Evolutionary conservation across 2,113 vertebrate species (phyloP).

Genomic region (Neotragus moschatus): DNA sequence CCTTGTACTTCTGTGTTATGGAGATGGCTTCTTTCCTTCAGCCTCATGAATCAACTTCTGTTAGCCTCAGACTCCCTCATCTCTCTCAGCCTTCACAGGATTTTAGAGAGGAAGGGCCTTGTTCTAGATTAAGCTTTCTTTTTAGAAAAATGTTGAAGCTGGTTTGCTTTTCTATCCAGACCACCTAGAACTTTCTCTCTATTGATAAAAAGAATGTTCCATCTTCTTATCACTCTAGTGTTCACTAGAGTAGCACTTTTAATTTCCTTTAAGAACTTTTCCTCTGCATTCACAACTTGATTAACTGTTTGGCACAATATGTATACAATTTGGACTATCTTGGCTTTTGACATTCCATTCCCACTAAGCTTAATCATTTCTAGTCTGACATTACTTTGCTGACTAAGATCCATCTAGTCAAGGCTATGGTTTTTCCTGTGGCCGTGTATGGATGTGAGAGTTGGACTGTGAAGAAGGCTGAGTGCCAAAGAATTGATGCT

Average conservation of each 20-base stretch:
- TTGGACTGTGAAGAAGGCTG: too few relatives aligned
- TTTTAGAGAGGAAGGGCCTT: neutral
- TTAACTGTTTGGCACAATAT: neutral
- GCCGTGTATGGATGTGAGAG: too few relatives aligned
- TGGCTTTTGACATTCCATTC: neutral
- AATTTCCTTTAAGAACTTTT: neutral
- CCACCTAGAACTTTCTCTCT: neutral
- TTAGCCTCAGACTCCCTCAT: neutral
- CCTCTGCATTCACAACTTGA: neutral
- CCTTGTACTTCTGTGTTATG: neutral
- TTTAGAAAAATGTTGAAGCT: neutral
- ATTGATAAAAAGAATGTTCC: neutral
- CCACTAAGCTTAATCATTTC: neutral
- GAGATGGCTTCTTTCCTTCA: neutral
- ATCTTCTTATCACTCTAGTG: neutral
- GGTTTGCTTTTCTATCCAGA: neutral
- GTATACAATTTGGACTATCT: neutral
- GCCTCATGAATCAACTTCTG: neutral
- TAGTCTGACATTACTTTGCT: neutral
- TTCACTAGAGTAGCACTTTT: neutral
- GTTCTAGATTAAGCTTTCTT: neutral
- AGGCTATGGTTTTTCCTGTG: too few relatives aligned
- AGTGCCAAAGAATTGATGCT: accelerated
- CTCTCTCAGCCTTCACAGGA: neutral
- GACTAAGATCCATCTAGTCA: too few relatives aligned